Evolutionary conservation across 1,140 invertebrate species (phyloP).

Genomic region (Drosophila erecta): DNA sequence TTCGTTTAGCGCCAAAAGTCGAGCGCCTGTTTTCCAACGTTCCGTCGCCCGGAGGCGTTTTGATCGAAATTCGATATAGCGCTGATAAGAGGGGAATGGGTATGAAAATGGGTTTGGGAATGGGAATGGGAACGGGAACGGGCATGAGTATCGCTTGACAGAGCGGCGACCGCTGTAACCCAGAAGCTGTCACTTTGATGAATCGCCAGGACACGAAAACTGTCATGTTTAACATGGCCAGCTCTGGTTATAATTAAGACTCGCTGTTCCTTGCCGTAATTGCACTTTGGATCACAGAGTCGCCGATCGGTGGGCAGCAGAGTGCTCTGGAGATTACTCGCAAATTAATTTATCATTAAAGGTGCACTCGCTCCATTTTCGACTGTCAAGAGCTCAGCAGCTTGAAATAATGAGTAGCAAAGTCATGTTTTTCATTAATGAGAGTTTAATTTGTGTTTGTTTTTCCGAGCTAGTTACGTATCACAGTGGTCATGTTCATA

Average conservation of each 20-base stretch:
- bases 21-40: conserved; percentile 48
- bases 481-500: conserved; percentile 50
- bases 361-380: conserved; percentile 26
- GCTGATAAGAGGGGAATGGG: conserved; percentile 64
- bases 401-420: conserved; percentile 12
- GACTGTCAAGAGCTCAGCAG: conserved; percentile 24
- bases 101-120: conserved; percentile 3
- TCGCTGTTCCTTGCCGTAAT: conserved; percentile 17
- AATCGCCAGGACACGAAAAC: conserved; percentile 72
- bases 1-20: conserved; percentile 74
- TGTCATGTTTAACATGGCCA: conserved; percentile 80
- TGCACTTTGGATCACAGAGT: conserved; percentile 32
- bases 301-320: conserved; percentile 23
- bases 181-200: conserved; percentile 80
- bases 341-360: conserved; percentile 70
- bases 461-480: conserved; percentile 42
- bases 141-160: conserved; percentile 31
- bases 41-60: conserved; percentile 68
- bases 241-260: conserved; percentile 77
- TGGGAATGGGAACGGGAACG: background rate
- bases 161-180: conserved; percentile 42
- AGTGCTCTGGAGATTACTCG: conserved; percentile 53
- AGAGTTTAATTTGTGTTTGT: conserved; percentile 76
- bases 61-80: conserved; percentile 84
- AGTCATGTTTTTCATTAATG: conserved; percentile 50